Evolutionary conservation across 2,113 vertebrate genomes (phyloP).

Genomic region (Melanocharis versteri): DNA sequence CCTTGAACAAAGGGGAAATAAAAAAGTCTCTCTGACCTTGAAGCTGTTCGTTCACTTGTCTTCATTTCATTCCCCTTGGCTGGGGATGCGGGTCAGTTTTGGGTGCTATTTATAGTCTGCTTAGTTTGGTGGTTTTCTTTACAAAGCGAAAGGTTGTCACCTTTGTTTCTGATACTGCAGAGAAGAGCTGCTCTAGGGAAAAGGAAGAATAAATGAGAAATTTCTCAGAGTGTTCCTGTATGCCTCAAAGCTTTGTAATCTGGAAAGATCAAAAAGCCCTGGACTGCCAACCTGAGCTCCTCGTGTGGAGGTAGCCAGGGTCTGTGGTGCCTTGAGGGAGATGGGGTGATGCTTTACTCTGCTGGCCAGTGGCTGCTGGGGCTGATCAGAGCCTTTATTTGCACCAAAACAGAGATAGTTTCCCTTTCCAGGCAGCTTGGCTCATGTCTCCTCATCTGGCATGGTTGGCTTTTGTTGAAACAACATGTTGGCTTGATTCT

Average conservation of each 20-base stretch:
- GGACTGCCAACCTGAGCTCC: background rate
- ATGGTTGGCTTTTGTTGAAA: background rate
- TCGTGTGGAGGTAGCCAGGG: fast-evolving
- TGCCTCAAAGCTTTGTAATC: slow-evolving; percentile 10
- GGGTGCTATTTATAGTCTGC: slow-evolving; percentile 53
- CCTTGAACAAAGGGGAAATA: slow-evolving; percentile 30
- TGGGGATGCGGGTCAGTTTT: slow-evolving; percentile 54
- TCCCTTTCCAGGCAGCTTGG: background rate
- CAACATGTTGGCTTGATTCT: background rate
- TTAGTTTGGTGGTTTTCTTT: slow-evolving; percentile 44
- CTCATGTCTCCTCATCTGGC: background rate
- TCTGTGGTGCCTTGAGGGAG: background rate
- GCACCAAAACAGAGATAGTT: background rate
- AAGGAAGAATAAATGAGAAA: slow-evolving; percentile 52
- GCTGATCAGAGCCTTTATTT: background rate
- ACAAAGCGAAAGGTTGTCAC: slow-evolving; percentile 51
- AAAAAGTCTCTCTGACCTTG: slow-evolving; percentile 41
- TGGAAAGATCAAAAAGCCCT: slow-evolving; percentile 15
- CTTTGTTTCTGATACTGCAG: slow-evolving; percentile 61
- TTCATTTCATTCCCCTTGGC: slow-evolving; percentile 50
- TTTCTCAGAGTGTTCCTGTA: slow-evolving; percentile 1
- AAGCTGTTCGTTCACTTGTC: slow-evolving; percentile 50
- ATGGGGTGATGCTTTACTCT: background rate
- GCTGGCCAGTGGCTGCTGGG: background rate
- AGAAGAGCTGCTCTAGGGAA: slow-evolving; percentile 43